phyloP scores from a whole-genome alignment of 2,113 vertebrate species.

The Sceloporus undulatus region DNA sequence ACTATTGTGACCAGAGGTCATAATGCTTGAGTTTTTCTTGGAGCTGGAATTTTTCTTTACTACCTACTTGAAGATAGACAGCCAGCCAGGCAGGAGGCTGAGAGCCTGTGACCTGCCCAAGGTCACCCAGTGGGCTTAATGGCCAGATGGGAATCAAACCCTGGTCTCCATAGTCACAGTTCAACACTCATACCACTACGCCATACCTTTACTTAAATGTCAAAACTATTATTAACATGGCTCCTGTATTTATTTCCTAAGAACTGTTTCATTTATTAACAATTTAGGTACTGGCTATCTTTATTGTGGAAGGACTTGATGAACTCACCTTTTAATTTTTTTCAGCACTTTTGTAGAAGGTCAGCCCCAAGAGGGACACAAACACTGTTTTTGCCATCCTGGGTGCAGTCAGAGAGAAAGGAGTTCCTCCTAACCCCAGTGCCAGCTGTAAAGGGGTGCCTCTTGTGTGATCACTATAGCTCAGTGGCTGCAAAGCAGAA shows the following conservation, averaged over 20 bases:
- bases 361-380: neutral
- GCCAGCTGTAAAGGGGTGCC: conserved; percentile 89
- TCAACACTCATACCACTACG: too few species aligned
- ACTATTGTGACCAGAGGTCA: too few species aligned
- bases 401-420: conserved; percentile 81
- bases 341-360: neutral
- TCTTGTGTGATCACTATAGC: conserved; percentile 85
- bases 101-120: too few species aligned
- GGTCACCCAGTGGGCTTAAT: too few species aligned
- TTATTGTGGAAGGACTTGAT: conserved; percentile 58
- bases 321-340: conserved; percentile 28
- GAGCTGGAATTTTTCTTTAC: too few species aligned
- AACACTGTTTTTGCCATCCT: conserved; percentile 74
- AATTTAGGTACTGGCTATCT: conserved; percentile 27
- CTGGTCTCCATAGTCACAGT: too few species aligned
- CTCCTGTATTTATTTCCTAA: conserved; percentile 46
- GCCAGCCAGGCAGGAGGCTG: too few species aligned
- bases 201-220: conserved; percentile 53
- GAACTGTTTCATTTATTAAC: conserved; percentile 39
- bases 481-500: conserved; percentile 96
- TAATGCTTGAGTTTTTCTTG: too few species aligned
- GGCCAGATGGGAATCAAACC: too few species aligned
- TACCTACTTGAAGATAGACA: too few species aligned
- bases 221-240: conserved; percentile 47
- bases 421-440: conserved; percentile 80